These are phyloP conservation scores for Amphimedon queenslandica DNA, from an alignment of 37 sponge, comb jelly and placozoan species.

Conservation along the genomic window DNA sequence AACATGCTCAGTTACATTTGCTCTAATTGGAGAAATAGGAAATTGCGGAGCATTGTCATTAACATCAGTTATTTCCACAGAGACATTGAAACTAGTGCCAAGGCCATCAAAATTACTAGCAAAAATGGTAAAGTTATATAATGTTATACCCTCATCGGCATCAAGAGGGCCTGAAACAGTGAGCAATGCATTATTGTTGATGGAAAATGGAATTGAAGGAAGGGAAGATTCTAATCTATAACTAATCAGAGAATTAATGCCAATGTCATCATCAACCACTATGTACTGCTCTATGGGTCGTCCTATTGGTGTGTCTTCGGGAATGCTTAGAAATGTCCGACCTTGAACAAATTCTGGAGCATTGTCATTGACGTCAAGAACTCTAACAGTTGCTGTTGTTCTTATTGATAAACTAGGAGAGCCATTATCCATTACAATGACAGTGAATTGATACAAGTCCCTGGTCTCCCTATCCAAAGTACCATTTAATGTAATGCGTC, in stretches of 20 bases:
- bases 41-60: conserved; percentile 64
- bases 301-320: conserved; percentile 13
- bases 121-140: background rate
- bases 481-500: conserved; percentile 6
- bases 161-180: conserved; percentile 1
- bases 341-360: conserved; percentile 33
- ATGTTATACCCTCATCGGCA: background rate
- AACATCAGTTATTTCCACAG: conserved; percentile 25
- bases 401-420: conserved; percentile 18
- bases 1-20: conserved; percentile 22
- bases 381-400: conserved; percentile 20
- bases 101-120: conserved; percentile 9
- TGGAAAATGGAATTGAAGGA: conserved; percentile 7
- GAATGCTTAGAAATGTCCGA: conserved; percentile 5
- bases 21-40: background rate
- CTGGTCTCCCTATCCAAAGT: conserved; percentile 8
- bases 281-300: conserved; percentile 8
- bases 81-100: background rate
- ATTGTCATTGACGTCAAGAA: conserved; percentile 68
- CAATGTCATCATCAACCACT: conserved; percentile 63
- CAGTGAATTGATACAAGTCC: conserved; percentile 7
- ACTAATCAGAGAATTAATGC: conserved; percentile 44
- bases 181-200: conserved; percentile 28
- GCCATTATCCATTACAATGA: conserved; percentile 39
- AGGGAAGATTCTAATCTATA: conserved; percentile 28